Evolutionary conservation across 2,888 invertebrate genomes (phyloP), one percentile per base, ranked within the genome.

Genomic region (Heliconius erato): DNA sequence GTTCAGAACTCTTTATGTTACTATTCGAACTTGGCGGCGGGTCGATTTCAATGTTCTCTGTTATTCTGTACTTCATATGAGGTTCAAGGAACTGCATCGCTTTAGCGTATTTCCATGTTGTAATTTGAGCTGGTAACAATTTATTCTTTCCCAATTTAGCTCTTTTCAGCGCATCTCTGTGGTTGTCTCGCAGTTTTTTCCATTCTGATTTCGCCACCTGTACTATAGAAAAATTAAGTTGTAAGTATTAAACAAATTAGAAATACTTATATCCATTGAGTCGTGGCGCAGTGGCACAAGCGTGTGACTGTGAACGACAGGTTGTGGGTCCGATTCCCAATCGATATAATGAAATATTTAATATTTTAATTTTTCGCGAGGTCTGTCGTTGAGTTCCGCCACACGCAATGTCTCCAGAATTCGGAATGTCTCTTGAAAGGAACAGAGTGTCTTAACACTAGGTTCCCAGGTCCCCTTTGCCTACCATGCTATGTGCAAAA

Each of bases 101-200:
- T 86, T 95, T 95, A 19, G 95, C 95, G 82, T 95, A 95, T 85
- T 95, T 95, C 95, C 95, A 95, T 14, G 95, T 95, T 3, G 95
- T 95, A 49, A 95, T 93, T 86, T 95, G 95, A 40, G 95, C 94
- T 0, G 95, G 95, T 67, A 95, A 86, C 78, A 95, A 88, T 88
- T 95, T 95, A 84, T 95, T 95, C 85, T 94, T 95, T 7, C 95
- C 95, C 9, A 95, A 89, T 85, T 95, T 95, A 0, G 95, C 95
- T 85, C 95, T 89, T 84, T 95, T 95, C 12, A 95, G 89, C 5
- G 95, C 95, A 84, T 95, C 95, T 40, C 95, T 87, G 82, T 95
- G 95, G 84, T 95, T 95, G 85, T 95, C 95, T 3, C 95, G 91
- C 40, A 95, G 90, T 86, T 94, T 94, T 80, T 94, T 93, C 95